These are phyloP conservation scores for Leucoptera coffeella DNA, from an alignment of 2,888 invertebrate genomes.

Conservation along the genomic window DNA sequence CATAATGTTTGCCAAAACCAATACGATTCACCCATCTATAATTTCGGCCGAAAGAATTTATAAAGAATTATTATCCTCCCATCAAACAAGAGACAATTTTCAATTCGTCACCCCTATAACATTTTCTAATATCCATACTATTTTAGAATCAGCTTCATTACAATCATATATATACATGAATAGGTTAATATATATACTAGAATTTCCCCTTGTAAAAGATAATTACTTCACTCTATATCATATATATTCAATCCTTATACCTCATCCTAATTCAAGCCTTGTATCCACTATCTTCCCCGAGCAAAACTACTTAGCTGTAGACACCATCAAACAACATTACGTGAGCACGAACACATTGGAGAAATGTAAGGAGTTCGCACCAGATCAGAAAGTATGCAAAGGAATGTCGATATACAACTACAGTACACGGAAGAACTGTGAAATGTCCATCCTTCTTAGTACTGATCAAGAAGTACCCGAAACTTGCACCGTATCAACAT, in stretches of 20 bases:
- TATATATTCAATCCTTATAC: constrained; percentile 3
- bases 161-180: not conserved
- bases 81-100: not conserved
- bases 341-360: constrained; percentile 1
- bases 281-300: constrained; percentile 4
- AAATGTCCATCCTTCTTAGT: constrained; percentile 1
- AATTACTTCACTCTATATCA: constrained; percentile 2
- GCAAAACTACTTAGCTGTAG: constrained; percentile 4
- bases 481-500: constrained; percentile 1
- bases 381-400: constrained; percentile 1
- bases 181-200: not conserved
- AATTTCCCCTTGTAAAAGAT: not conserved
- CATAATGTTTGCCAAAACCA: constrained; percentile 3
- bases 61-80: not conserved
- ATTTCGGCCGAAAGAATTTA: not conserved
- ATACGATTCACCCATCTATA: not conserved
- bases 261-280: constrained; percentile 2
- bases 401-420: constrained; percentile 1
- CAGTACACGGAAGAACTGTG: constrained; percentile 1
- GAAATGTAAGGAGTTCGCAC: constrained; percentile 1
- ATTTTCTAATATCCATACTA: not conserved
- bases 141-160: not conserved
- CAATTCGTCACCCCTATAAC: not conserved
- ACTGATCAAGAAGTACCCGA: not conserved
- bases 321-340: constrained; percentile 3